A percentile compares a stretch with the other conserved stretches of the same genome.
Conservation (phyloP, 2,113 vertebrate species). For the Pteruthius melanotis region DNA sequence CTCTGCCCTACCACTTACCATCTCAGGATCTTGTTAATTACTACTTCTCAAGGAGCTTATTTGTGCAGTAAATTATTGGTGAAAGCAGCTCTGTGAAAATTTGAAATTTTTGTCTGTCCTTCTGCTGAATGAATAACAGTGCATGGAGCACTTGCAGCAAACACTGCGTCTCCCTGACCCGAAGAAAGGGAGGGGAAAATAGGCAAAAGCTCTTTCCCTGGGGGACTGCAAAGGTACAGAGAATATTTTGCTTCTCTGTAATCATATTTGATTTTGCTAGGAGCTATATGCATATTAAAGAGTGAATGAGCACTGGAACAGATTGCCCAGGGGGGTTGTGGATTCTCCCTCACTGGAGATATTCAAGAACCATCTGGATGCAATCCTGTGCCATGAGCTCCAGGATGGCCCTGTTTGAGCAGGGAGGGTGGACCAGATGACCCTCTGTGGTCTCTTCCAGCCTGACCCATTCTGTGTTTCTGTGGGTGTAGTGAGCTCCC, state of each 20-base stretch:
- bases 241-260: background rate
- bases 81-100: background rate
- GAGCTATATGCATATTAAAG: background rate
- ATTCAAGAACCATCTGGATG: background rate
- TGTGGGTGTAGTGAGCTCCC: background rate
- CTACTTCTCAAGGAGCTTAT: background rate
- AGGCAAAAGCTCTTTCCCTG: background rate
- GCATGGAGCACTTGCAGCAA: background rate
- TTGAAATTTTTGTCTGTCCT: background rate
- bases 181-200: background rate
- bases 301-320: background rate
- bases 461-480: background rate
- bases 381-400: background rate
- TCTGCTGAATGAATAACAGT: background rate
- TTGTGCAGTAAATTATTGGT: constrained; percentile 1
- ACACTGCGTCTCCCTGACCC: accelerated
- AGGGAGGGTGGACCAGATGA: background rate
- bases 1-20: background rate
- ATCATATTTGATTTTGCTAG: background rate
- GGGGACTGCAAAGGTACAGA: background rate
- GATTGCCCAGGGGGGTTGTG: background rate
- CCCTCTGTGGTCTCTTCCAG: background rate
- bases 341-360: background rate
- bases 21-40: background rate
- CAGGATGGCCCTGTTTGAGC: background rate